A percentile compares a stretch with the other conserved stretches of the same genome.
Evolutionary conservation across 2,113 vertebrate genomes (phyloP).

Genomic region (Lethenteron camtschaticum): DNA sequence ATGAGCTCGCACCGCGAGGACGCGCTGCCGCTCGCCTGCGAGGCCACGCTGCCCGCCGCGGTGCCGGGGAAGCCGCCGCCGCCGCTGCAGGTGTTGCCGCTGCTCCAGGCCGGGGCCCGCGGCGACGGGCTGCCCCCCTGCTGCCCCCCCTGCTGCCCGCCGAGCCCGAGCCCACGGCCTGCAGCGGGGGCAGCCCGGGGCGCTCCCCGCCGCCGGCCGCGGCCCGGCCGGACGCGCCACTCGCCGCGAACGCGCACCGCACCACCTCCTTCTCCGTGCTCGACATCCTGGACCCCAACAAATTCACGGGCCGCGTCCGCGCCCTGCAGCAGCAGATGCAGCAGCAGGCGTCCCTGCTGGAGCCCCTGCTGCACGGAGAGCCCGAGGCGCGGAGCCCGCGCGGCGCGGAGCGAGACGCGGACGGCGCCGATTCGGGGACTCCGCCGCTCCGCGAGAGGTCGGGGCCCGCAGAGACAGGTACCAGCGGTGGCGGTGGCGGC

Average conservation of each 20-base stretch:
- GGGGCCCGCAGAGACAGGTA: too few relatives aligned
- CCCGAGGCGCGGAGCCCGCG: constrained; percentile 21
- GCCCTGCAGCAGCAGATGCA: constrained; percentile 7
- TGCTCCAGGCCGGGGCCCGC: too few relatives aligned
- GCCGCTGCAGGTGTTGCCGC: too few relatives aligned
- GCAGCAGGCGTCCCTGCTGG: too few relatives aligned
- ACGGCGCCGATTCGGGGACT: constrained; percentile 16
- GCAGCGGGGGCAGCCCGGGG: constrained; percentile 29
- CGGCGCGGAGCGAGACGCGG: constrained; percentile 22
- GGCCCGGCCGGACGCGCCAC: constrained; percentile 31
- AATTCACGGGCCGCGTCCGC: constrained; percentile 41
- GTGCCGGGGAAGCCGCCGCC: too few relatives aligned
- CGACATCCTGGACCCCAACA: constrained; percentile 88
- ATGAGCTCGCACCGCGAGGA: too few relatives aligned
- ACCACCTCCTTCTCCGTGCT: constrained; percentile 88
- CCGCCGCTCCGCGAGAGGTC: too few relatives aligned
- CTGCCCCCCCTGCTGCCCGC: not conserved
- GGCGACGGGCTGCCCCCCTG: not conserved
- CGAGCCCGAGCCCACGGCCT: constrained; percentile 10
- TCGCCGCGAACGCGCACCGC: constrained; percentile 27
- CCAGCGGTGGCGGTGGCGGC: too few relatives aligned
- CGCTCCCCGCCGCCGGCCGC: constrained; percentile 31
- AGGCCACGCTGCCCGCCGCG: too few relatives aligned
- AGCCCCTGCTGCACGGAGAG: constrained; percentile 9
- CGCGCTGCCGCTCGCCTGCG: too few relatives aligned